phyloP scores from a whole-genome alignment of 2,888 invertebrate genomes.

The Ptilodon capucinus region DNA sequence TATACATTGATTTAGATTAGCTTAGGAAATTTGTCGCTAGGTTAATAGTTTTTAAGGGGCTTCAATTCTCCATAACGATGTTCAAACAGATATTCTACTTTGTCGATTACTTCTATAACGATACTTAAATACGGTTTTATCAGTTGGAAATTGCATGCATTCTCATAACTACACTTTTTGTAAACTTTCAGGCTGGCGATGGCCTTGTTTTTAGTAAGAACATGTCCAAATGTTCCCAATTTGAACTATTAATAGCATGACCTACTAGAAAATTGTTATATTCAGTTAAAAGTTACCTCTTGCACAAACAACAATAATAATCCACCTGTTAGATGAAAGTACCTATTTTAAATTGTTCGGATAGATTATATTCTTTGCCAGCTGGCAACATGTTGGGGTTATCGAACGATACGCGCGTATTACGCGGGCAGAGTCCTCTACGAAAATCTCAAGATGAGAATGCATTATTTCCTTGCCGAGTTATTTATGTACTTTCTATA shows the following conservation, averaged over 20 bases:
- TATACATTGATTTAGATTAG: conserved; percentile 6
- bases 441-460: neutral
- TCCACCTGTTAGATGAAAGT: neutral
- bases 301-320: neutral
- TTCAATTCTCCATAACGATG: no score
- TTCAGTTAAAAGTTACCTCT: neutral
- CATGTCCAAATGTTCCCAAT: neutral
- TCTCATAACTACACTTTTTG: no score
- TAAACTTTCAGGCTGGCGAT: no score
- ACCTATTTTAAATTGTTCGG: neutral
- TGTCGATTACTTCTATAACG: no score
- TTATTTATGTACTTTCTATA: neutral
- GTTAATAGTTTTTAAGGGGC: no score
- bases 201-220: no score
- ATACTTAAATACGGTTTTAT: no score
- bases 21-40: no score
- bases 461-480: neutral
- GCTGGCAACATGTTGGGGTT: neutral
- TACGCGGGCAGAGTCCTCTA: neutral
- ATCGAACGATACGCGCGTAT: neutral
- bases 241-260: neutral
- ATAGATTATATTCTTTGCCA: neutral
- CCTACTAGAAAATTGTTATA: neutral
- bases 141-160: no score
- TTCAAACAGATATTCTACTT: no score